Conservation (phyloP, 1,140 invertebrate genomes). For the Triops longicaudatus region DNA sequence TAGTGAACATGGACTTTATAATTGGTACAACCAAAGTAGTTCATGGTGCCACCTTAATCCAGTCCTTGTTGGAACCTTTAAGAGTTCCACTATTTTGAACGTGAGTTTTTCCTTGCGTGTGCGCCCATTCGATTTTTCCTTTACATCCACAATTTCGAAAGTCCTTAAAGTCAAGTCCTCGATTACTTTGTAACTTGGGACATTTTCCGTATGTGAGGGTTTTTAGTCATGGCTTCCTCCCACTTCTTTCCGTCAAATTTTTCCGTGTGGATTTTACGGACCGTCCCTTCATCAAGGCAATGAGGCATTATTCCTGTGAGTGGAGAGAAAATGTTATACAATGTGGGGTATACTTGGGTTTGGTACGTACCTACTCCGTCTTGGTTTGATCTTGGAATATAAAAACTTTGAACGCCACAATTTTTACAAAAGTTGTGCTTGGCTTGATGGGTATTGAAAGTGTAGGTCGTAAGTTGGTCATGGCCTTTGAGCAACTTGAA, state of each 20-base stretch:
- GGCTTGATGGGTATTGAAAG: slow-evolving; percentile 46
- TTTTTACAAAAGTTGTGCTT: slow-evolving; percentile 48
- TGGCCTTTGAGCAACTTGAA: slow-evolving; percentile 44
- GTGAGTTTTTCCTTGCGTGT: neutral
- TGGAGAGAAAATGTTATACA: slow-evolving; percentile 14
- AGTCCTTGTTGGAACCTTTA: slow-evolving; percentile 55
- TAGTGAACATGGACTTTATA: slow-evolving; percentile 80
- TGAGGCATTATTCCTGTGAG: slow-evolving; percentile 42
- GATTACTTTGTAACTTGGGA: slow-evolving; percentile 25
- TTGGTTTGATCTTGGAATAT: slow-evolving; percentile 46
- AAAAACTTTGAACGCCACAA: slow-evolving; percentile 49
- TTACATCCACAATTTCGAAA: neutral
- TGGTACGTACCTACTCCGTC: slow-evolving; percentile 42
- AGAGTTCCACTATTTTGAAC: slow-evolving; percentile 3
- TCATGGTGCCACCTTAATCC: slow-evolving; percentile 77
- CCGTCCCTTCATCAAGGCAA: slow-evolving; percentile 43
- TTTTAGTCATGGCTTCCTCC: slow-evolving; percentile 40
- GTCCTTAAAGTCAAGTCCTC: neutral
- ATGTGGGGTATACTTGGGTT: neutral
- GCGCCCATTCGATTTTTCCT: neutral
- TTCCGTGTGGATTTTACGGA: slow-evolving; percentile 37
- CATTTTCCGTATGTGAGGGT: slow-evolving; percentile 29
- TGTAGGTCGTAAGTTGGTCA: slow-evolving; percentile 44
- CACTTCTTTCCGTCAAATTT: slow-evolving; percentile 45
- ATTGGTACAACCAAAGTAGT: slow-evolving; percentile 88